A percentile compares a stretch with the other conserved stretches of the same genome.
Conservation (phyloP, 2,113 vertebrate species). For the Hippocampus mohnikei region DNA sequence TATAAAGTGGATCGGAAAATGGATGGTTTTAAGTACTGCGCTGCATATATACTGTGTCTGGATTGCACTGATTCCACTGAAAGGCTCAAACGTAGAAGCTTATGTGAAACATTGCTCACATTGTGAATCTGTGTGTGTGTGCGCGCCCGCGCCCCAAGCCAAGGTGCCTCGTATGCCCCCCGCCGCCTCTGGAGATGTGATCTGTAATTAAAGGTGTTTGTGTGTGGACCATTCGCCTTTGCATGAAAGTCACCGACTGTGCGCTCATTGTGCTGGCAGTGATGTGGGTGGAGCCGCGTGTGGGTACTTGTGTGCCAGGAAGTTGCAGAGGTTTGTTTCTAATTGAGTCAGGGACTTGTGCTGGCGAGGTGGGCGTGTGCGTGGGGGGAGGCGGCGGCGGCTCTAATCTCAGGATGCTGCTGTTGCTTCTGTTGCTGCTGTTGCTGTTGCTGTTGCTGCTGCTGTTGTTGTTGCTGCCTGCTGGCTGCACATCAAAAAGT, state of each 20-base stretch:
- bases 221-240: constrained; percentile 28
- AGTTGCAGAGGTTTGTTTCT: constrained; percentile 72
- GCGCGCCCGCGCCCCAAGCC: background rate
- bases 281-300: constrained; percentile 61
- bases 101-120: background rate
- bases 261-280: constrained; percentile 32
- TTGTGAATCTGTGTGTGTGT: background rate
- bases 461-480: constrained; percentile 69
- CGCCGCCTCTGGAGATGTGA: constrained; percentile 23
- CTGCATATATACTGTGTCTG: background rate
- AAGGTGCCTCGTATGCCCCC: background rate
- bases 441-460: constrained; percentile 46
- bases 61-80: too few species aligned
- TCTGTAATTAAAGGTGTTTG: constrained; percentile 40
- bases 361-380: constrained; percentile 66
- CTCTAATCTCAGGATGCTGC: constrained; percentile 70
- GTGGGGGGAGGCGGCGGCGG: constrained; percentile 51
- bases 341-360: constrained; percentile 74
- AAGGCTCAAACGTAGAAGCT: background rate
- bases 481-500: constrained; percentile 72
- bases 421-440: constrained; percentile 67
- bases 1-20: too few species aligned
- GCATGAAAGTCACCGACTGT: constrained; percentile 43
- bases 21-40: background rate
- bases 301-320: constrained; percentile 63